Percentiles rank a stretch among this genome's conserved stretches.
These are phyloP conservation scores for Philopotamus ludificatus DNA, from an alignment of 1,140 invertebrate genomes.

Conservation along the genomic window DNA sequence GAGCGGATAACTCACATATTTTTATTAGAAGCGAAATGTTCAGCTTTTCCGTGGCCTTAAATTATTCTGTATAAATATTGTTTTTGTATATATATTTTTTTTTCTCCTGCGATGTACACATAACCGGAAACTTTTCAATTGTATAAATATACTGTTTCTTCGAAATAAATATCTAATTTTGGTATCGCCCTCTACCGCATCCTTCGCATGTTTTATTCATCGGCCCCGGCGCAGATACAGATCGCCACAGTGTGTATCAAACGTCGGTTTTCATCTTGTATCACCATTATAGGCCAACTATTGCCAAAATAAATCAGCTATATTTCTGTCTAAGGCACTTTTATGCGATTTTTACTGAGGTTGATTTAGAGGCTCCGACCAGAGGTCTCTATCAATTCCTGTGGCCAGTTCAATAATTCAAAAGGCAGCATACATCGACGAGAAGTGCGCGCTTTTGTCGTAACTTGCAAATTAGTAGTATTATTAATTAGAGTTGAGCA, in stretches of 20 bases:
- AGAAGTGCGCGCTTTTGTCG: no score
- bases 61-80: no score
- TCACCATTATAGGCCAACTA: constrained; percentile 11
- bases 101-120: no score
- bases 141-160: background rate
- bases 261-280: background rate
- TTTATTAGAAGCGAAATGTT: no score
- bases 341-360: constrained; percentile 12
- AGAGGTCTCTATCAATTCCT: constrained; percentile 8
- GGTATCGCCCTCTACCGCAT: background rate
- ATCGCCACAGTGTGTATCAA: background rate
- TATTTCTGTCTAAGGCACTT: constrained; percentile 17
- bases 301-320: constrained; percentile 18
- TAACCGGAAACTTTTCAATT: background rate
- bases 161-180: background rate
- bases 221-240: background rate
- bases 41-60: no score
- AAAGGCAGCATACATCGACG: no score
- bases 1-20: no score
- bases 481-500: no score
- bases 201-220: constrained; percentile 14
- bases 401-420: constrained; percentile 1
- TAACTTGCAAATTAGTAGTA: no score
- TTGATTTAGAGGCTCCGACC: background rate
- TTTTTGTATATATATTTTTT: no score